phyloP scores from a whole-genome alignment of 2,888 invertebrate species.

The Phragmatobia fuliginosa region DNA sequence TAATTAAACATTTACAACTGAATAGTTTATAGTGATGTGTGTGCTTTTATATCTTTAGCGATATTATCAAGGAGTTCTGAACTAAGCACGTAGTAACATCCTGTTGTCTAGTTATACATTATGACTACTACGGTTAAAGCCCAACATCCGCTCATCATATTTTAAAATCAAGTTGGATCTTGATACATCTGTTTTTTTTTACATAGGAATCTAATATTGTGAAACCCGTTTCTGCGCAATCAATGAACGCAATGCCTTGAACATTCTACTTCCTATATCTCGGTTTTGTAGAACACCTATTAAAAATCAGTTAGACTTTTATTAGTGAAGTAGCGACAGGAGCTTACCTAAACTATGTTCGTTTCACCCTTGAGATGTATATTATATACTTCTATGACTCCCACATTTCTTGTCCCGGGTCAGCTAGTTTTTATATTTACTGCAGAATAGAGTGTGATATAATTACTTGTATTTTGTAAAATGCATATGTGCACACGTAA shows the following conservation, averaged over 20 bases:
- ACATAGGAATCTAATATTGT: slow-evolving; percentile 14
- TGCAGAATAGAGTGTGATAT: slow-evolving; percentile 27
- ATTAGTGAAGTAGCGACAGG: slow-evolving; percentile 20
- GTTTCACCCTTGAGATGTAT: slow-evolving; percentile 41
- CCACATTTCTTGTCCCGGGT: slow-evolving; percentile 36
- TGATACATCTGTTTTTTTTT: not conserved
- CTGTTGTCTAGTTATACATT: slow-evolving; percentile 6
- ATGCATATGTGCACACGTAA: slow-evolving; percentile 46
- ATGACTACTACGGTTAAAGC: not conserved
- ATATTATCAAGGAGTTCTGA: not conserved
- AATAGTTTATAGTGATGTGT: not conserved
- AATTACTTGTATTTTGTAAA: slow-evolving; percentile 40
- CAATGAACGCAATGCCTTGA: slow-evolving; percentile 1
- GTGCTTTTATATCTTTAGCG: not conserved
- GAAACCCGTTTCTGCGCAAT: slow-evolving; percentile 17
- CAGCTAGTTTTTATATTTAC: slow-evolving; percentile 31
- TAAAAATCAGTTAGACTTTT: slow-evolving; percentile 35
- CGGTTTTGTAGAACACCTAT: slow-evolving; percentile 12
- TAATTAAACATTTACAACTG: not conserved
- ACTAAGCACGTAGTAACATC: not conserved
- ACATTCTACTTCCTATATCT: slow-evolving; percentile 13
- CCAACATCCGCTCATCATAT: slow-evolving; percentile 9
- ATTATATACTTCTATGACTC: slow-evolving; percentile 50
- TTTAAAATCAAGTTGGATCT: slow-evolving; percentile 11
- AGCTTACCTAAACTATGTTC: slow-evolving; percentile 21